These are phyloP conservation scores for Scolanthus callimorphus DNA, from an alignment of 92 coral and sea anemone genomes.

Conservation along the genomic window DNA sequence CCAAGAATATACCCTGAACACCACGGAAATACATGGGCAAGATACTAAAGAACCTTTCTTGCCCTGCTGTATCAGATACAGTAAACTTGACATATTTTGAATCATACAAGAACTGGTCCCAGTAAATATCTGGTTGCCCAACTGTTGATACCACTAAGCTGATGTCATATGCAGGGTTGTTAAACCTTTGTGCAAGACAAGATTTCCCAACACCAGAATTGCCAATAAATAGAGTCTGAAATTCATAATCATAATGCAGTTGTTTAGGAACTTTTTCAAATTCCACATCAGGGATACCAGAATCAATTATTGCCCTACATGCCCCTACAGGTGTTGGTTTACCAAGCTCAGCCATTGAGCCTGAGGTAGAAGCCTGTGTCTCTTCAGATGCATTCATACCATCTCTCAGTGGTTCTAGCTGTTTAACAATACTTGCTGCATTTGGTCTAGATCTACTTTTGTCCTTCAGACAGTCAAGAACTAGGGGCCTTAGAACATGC, in stretches of 20 bases:
- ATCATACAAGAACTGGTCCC: conserved; percentile 48
- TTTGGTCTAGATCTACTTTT: conserved; percentile 47
- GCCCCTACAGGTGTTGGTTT: neutral
- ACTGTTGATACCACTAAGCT: conserved; percentile 31
- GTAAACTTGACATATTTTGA: conserved; percentile 43
- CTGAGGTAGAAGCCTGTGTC: neutral
- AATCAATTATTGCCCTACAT: neutral
- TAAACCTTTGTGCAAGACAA: conserved; percentile 56
- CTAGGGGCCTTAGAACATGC: conserved; percentile 45
- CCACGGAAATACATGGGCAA: conserved; percentile 66
- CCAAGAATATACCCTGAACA: conserved; percentile 70
- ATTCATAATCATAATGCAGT: conserved; percentile 53
- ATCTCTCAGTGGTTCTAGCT: conserved; percentile 18
- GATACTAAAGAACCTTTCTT: conserved; percentile 57
- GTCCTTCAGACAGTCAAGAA: conserved; percentile 59
- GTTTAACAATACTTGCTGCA: conserved; percentile 23
- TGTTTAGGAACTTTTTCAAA: conserved; percentile 39
- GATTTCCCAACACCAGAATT: conserved; percentile 78
- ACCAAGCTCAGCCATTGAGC: neutral
- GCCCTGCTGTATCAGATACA: conserved; percentile 78
- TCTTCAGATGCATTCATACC: conserved; percentile 7
- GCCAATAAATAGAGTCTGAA: conserved; percentile 68
- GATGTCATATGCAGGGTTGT: conserved; percentile 52
- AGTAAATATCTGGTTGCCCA: conserved; percentile 45
- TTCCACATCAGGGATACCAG: neutral